phyloP scores from a whole-genome alignment of 2,113 vertebrate species.

The Psittacara wagleri region DNA sequence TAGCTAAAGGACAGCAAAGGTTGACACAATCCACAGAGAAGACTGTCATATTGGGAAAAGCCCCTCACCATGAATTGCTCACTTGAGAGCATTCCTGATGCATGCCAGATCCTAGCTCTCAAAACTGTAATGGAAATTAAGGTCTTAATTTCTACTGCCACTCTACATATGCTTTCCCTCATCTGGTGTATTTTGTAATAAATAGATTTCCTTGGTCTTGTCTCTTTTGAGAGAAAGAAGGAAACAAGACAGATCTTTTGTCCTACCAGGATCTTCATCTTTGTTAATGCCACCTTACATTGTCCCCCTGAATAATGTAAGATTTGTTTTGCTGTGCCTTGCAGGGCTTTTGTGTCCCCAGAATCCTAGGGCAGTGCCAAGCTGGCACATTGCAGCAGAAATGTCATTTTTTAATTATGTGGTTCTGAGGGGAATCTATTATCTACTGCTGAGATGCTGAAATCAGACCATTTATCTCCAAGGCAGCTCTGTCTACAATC shows the following conservation, averaged over 20 bases:
- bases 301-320: conserved; percentile 29
- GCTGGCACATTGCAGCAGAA: conserved; percentile 65
- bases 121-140: conserved; percentile 19
- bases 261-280: neutral
- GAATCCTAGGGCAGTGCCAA: conserved; percentile 41
- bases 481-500: conserved; percentile 68
- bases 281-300: conserved; percentile 21
- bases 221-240: neutral
- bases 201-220: neutral
- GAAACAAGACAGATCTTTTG: neutral
- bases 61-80: neutral
- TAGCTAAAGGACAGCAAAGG: neutral
- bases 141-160: conserved; percentile 38
- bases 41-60: neutral
- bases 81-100: neutral
- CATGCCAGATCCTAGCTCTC: neutral
- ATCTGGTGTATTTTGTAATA: conserved; percentile 13
- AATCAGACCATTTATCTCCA: conserved; percentile 77
- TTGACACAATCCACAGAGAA: neutral
- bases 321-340: conserved; percentile 55
- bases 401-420: conserved; percentile 80
- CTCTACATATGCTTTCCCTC: conserved; percentile 5
- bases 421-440: conserved; percentile 76
- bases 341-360: neutral
- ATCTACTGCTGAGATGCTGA: conserved; percentile 72